A percentile compares a stretch with the other conserved stretches of the same genome.
phyloP scores from a whole-genome alignment of 2,888 invertebrate species.

The Macrostomum cliftonense region DNA sequence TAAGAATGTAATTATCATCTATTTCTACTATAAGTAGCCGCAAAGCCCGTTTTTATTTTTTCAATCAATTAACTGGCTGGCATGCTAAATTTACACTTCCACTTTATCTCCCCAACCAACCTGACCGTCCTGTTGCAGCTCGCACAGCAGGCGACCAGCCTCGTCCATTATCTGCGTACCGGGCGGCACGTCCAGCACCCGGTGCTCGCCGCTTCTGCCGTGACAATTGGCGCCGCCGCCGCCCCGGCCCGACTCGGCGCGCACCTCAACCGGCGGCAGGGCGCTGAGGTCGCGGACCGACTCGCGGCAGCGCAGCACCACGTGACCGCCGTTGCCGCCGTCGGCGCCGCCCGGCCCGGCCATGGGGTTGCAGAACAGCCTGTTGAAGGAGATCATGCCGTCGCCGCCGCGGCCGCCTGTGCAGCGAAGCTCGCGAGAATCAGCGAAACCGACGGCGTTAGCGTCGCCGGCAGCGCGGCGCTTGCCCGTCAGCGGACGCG shows the following conservation, averaged over 20 bases:
- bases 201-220: slow-evolving; percentile 40
- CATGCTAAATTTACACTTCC: too few species aligned
- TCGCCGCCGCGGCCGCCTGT: slow-evolving; percentile 76
- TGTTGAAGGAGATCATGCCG: slow-evolving; percentile 69
- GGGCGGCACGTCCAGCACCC: slow-evolving; percentile 48
- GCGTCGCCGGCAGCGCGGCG: not conserved
- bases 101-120: too few species aligned
- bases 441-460: slow-evolving; percentile 46
- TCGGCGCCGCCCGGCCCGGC: slow-evolving; percentile 92
- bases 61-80: too few species aligned
- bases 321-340: slow-evolving; percentile 85
- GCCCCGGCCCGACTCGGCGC: slow-evolving; percentile 52
- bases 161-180: slow-evolving; percentile 52
- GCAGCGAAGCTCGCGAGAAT: slow-evolving; percentile 49
- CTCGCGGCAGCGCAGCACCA: slow-evolving; percentile 46
- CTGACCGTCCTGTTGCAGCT: slow-evolving; percentile 39
- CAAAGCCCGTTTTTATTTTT: too few species aligned
- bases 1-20: too few species aligned
- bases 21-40: too few species aligned
- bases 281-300: too few species aligned
- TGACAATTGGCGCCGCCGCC: slow-evolving; percentile 57
- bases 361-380: slow-evolving; percentile 58
- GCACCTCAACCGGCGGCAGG: too few species aligned
- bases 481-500: not conserved
- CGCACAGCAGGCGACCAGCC: slow-evolving; percentile 47